Percentiles rank a stretch among this genome's conserved stretches.
Conservation (phyloP, 1,140 invertebrate species). For the Uloborus diversus region DNA sequence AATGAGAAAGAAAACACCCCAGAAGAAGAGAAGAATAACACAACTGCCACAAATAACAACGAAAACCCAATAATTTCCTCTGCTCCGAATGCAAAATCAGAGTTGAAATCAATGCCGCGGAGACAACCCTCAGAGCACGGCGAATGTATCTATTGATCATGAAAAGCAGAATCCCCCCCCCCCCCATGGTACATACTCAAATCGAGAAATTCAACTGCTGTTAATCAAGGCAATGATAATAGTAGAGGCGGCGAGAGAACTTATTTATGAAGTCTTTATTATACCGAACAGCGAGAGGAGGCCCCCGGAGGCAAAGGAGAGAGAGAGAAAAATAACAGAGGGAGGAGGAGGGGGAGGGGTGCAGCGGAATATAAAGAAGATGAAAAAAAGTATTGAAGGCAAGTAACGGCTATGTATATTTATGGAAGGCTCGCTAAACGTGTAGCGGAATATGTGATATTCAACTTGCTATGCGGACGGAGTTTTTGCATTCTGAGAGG, state of each 20-base stretch:
- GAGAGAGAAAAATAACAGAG: conserved; percentile 33
- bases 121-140: too few relatives aligned
- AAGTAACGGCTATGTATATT: conserved; percentile 52
- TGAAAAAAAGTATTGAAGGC: conserved; percentile 15
- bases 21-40: too few relatives aligned
- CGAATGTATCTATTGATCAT: too few relatives aligned
- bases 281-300: background rate
- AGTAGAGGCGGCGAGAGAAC: conserved; percentile 10
- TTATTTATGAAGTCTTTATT: conserved; percentile 45
- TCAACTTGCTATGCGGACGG: conserved; percentile 32
- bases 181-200: too few relatives aligned
- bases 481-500: conserved; percentile 46
- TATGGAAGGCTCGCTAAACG: conserved; percentile 27
- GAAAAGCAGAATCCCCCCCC: too few relatives aligned
- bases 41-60: too few relatives aligned
- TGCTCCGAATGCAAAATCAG: too few relatives aligned
- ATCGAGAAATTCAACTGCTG: too few relatives aligned
- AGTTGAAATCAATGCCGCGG: too few relatives aligned
- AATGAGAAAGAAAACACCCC: too few relatives aligned
- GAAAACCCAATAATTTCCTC: too few relatives aligned
- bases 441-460: conserved; percentile 52
- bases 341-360: conserved; percentile 1
- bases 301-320: conserved; percentile 12
- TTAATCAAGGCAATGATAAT: too few relatives aligned
- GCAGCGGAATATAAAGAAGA: background rate